Conservation (phyloP, 1,140 invertebrate species). For the Bombus vancouverensis region DNA sequence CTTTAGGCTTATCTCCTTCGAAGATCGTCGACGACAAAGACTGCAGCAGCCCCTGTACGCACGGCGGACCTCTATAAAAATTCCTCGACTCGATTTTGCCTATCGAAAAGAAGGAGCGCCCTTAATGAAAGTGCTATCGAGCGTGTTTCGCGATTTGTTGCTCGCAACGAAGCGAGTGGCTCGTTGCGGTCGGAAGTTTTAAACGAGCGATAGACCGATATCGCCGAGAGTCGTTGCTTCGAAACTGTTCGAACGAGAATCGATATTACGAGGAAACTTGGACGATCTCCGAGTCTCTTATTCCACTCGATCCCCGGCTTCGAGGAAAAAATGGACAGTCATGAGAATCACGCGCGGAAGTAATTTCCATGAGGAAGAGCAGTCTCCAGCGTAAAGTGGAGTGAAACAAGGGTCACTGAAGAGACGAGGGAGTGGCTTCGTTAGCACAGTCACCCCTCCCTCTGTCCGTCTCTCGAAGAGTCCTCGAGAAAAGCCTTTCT, state of each 20-base stretch:
- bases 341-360: conserved; percentile 46
- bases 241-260: background rate
- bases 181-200: background rate
- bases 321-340: conserved; percentile 42
- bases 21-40: conserved; percentile 41
- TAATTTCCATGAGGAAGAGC: conserved; percentile 46
- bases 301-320: background rate
- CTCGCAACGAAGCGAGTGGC: background rate
- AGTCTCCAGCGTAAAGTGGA: conserved; percentile 44
- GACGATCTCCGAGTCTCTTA: background rate
- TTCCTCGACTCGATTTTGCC: conserved; percentile 48
- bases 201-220: background rate
- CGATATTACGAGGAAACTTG: background rate
- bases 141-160: background rate
- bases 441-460: conserved; percentile 47
- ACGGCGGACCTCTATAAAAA: conserved; percentile 51
- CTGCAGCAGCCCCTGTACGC: conserved; percentile 17
- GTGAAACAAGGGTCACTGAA: conserved; percentile 45
- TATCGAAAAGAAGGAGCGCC: conserved; percentile 4
- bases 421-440: conserved; percentile 57
- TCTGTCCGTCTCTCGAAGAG: conserved; percentile 40
- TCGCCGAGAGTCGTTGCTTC: background rate
- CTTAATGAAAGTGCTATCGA: conserved; percentile 20
- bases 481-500: conserved; percentile 61
- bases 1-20: conserved; percentile 67